Percentiles rank a stretch among this genome's conserved stretches.
phyloP scores from a whole-genome alignment of 2,797 vertebrate species.

The Glyptemys insculpta region DNA sequence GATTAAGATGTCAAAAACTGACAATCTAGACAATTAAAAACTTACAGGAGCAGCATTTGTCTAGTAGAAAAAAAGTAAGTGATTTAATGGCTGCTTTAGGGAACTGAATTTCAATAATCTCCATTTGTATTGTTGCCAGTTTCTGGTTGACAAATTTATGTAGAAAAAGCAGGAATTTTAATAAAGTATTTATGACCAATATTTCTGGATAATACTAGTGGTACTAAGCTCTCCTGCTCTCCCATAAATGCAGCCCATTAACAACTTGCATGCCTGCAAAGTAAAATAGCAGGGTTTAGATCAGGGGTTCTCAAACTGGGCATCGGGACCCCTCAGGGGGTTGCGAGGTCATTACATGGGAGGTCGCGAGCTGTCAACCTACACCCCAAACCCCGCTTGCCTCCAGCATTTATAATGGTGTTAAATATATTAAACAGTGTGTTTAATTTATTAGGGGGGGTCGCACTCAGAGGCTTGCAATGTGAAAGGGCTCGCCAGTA shows the following conservation, averaged over 20 bases:
- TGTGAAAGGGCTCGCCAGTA: too few relatives aligned
- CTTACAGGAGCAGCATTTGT: neutral
- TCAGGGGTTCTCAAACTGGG: too few relatives aligned
- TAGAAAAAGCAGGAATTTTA: conserved; percentile 4
- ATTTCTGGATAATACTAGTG: conserved; percentile 6
- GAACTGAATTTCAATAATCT: conserved; percentile 37
- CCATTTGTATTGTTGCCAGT: conserved; percentile 43
- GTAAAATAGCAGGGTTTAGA: neutral
- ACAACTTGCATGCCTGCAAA: neutral
- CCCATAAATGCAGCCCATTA: neutral
- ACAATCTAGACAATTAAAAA: conserved; percentile 44
- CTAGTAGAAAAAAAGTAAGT: conserved; percentile 22
- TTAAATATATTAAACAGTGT: too few relatives aligned
- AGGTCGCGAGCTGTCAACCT: too few relatives aligned
- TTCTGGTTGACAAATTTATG: conserved; percentile 14
- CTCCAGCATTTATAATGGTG: too few relatives aligned
- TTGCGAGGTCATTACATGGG: too few relatives aligned
- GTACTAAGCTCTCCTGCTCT: neutral
- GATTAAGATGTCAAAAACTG: conserved; percentile 57
- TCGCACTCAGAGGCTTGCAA: too few relatives aligned
- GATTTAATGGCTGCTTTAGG: conserved; percentile 36
- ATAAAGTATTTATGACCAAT: conserved; percentile 14
- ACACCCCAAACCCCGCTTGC: too few relatives aligned
- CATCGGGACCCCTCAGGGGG: too few relatives aligned
- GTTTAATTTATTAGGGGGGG: too few relatives aligned